Base-by-base conservation (phyloP, 2,888 invertebrate species). In the Campaea margaritaria region DNA sequence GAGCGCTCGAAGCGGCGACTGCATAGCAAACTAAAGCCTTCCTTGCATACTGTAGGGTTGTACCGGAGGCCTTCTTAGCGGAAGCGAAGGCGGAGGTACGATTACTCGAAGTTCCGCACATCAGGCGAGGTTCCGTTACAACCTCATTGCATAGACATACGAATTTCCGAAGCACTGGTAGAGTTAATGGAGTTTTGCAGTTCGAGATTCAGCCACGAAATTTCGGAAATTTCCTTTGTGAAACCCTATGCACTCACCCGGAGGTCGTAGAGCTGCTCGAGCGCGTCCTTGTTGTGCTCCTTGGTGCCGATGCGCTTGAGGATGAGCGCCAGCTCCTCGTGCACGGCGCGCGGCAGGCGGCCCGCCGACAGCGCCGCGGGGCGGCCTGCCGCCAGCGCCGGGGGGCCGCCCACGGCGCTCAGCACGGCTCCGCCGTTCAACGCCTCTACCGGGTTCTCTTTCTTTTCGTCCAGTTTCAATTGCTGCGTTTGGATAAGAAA, bases 291-390 rank as follows among this genome's bases (percentile, higher is more conserved):
- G 2, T 96, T 96, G 64, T 96, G 96, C 66, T 97, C 96, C 86
- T 97, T 97, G 46, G 95, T 96, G 39, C 98, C 98, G 76, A 98
- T 98, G 74, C 98, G 95, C 85, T 96, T 97, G 74, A 98, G 96
- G 75, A 98, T 98, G 76, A 96, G 96, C 0, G 97, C 96, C 60
- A 99, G 89, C 70, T 96, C 95, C 67, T 97, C 97, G 78, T 98
- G 97, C n/a, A 96, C 95, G 14, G 95, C 94, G 74, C 97, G 95
- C 3, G 96, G 96, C 60, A 97, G 89, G 0, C 95, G 78, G 13
- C 83, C 84, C 7, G 83, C 76, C 16, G 48, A 72, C 0, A 85
- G 65, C 9, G 84, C 74, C 97, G 95, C 3, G 96, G 96, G 94
- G 88, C 95, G 78, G 13, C 83, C 84, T 5, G 83, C 76, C 16